Conservation (phyloP, 2,888 invertebrate genomes). For the Meta bourneti region DNA sequence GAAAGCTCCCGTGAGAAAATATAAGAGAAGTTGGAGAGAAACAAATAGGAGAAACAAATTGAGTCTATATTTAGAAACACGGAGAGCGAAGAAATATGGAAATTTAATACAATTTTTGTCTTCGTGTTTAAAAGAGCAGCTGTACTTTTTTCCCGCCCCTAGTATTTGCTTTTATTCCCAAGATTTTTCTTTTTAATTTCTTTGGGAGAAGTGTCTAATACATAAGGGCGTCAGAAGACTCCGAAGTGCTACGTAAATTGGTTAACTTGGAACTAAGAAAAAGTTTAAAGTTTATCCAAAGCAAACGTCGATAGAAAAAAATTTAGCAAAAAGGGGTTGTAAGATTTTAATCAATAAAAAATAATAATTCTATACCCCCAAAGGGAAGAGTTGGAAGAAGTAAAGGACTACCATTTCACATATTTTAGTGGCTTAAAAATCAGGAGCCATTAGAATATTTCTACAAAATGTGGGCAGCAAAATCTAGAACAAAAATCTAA, state of each 20-base stretch:
- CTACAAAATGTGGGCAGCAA: no score
- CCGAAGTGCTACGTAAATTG: slow-evolving; percentile 6
- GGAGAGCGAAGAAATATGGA: slow-evolving; percentile 64
- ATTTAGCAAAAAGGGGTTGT: not conserved
- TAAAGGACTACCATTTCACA: not conserved
- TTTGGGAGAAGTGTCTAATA: not conserved
- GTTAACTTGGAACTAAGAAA: not conserved
- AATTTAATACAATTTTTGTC: slow-evolving; percentile 63
- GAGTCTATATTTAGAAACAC: slow-evolving; percentile 62
- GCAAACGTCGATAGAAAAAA: not conserved
- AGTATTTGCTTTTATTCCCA: not conserved
- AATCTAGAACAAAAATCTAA: no score
- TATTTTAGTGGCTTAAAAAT: no score
- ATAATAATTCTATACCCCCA: not conserved
- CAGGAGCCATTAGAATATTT: no score
- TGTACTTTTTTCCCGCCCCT: slow-evolving; percentile 16
- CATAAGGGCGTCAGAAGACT: not conserved
- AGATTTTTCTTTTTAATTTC: not conserved
- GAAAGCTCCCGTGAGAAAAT: slow-evolving; percentile 45
- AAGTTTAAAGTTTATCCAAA: not conserved
- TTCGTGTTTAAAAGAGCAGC: slow-evolving; percentile 48
- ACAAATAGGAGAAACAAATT: slow-evolving; percentile 64
- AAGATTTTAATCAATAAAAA: not conserved
- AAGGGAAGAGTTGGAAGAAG: not conserved
- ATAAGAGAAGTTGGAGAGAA: slow-evolving; percentile 32